Evolutionary conservation across 2,113 vertebrate genomes (phyloP), one percentile per base, ranked within the genome.

Genomic region (Calonectris borealis): DNA sequence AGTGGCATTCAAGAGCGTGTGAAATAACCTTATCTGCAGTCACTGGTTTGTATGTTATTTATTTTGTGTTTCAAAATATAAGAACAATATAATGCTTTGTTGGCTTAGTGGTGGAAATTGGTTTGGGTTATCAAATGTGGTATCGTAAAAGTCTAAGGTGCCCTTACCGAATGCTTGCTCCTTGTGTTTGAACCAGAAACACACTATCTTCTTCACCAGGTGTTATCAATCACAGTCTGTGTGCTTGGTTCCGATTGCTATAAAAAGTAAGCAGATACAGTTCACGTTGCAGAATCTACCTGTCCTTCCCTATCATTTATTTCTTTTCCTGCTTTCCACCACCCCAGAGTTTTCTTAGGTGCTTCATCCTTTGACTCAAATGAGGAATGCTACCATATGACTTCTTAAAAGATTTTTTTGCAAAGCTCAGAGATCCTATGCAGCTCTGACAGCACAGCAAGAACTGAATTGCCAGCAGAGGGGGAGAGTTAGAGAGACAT

Each of bases 391-490:
- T 10, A 13, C 54, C 75, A 16, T 21, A 36, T 15, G 49, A 15
- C 31, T 32, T 71, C 64, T 52, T 54, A 40, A 18, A 64, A 52
- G 40, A 10, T 19, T 12, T 52, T 19, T 36, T 31, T 82, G 51
- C 44, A 52, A 81, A 88, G 76, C 85, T 76, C 16, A 3, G 71
- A 40, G 62, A 64, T 85, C 58, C 60, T 15, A 13, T 4, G 11
- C 70, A 72, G 52, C 70, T 82, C 77, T 61, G 49, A 3, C 21
- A 76, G 78, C 69, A 13, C 54, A 72, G 60, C 40, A 54, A 68
- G 86, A 62, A 57, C 40, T 18, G 86, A 80, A 38, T 60, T 94
- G 48, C 81, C 93, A 94, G 92, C 87, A 94, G 78, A 94, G 92
- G 70, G 75, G 92, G 66, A 81, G 94, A 91, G 73, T 18, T 29